These are phyloP conservation scores for Mythimna ferrago DNA, from an alignment of 2,888 invertebrate species.

Conservation along the genomic window DNA sequence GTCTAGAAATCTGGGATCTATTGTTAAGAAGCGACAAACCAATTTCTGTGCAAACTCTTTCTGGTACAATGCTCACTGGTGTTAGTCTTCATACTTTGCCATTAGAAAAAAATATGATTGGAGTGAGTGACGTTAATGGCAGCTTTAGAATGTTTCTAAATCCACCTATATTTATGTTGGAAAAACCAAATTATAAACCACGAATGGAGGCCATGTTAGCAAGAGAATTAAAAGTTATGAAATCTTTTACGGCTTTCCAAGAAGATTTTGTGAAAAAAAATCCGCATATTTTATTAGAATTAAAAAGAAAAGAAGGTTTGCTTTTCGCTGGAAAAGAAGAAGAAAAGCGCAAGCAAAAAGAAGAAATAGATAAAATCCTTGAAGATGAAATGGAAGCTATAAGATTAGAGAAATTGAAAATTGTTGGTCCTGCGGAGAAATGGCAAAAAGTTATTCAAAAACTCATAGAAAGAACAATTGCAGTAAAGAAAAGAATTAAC, in stretches of 20 bases:
- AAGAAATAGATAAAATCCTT: conserved; percentile 84
- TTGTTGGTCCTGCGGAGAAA: conserved; percentile 87
- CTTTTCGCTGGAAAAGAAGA: conserved; percentile 84
- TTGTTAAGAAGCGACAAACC: conserved; percentile 93
- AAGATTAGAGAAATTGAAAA: conserved; percentile 80
- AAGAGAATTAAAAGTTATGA: conserved; percentile 89
- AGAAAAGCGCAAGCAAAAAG: conserved; percentile 78
- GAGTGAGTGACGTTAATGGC: conserved; percentile 93
- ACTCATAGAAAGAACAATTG: conserved; percentile 92
- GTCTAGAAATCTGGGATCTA: conserved; percentile 95
- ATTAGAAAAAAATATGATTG: conserved; percentile 91
- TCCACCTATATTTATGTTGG: conserved; percentile 89
- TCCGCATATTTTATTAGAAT: conserved; percentile 80
- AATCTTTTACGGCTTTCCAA: conserved; percentile 91
- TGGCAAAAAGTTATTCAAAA: conserved; percentile 92
- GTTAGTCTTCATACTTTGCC: conserved; percentile 91
- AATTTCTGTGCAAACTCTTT: conserved; percentile 92
- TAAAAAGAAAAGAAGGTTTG: conserved; percentile 82
- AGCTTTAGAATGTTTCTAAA: conserved; percentile 92
- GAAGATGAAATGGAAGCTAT: conserved; percentile 89
- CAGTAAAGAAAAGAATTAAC: conserved; percentile 92
- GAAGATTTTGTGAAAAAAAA: conserved; percentile 89
- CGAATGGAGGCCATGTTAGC: conserved; percentile 86
- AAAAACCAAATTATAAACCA: conserved; percentile 80
- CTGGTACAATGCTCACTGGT: conserved; percentile 92